Evolutionary conservation across 2,113 vertebrate genomes (phyloP).

Genomic region (Pachypanchax playfairii): DNA sequence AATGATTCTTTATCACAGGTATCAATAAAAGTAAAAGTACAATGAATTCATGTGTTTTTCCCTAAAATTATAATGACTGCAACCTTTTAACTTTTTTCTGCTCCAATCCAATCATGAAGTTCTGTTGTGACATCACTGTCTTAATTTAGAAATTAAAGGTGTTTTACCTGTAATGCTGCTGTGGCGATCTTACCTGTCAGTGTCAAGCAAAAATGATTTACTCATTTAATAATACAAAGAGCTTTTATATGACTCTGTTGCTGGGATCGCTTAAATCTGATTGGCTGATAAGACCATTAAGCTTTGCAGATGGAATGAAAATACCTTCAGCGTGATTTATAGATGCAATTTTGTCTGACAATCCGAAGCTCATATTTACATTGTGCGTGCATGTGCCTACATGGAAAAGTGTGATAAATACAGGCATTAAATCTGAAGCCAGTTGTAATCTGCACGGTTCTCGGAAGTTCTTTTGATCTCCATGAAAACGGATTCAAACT

Average conservation of each 20-base stretch:
- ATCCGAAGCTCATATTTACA: constrained; percentile 60
- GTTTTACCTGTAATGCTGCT: constrained; percentile 59
- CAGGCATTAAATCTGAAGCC: constrained; percentile 26
- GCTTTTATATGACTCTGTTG: constrained; percentile 68
- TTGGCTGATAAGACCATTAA: constrained; percentile 67
- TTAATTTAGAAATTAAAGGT: constrained; percentile 45
- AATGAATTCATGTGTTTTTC: too few relatives aligned
- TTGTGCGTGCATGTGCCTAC: constrained; percentile 21
- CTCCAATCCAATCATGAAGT: too few relatives aligned
- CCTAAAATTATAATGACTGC: too few relatives aligned
- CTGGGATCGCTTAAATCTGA: constrained; percentile 67
- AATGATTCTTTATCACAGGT: too few relatives aligned
- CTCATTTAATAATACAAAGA: constrained; percentile 77
- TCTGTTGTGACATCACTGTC: constrained; percentile 19
- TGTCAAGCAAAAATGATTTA: constrained; percentile 71
- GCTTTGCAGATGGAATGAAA: constrained; percentile 75
- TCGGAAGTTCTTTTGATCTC: constrained; percentile 10
- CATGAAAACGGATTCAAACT: constrained; percentile 2
- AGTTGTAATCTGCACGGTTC: constrained; percentile 11
- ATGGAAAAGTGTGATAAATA: constrained; percentile 40
- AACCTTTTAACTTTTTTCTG: too few relatives aligned
- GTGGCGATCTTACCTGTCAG: constrained; percentile 57
- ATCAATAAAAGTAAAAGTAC: too few relatives aligned
- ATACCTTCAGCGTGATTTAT: constrained; percentile 75
- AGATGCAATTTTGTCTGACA: constrained; percentile 68